A percentile compares a stretch with the other conserved stretches of the same genome.
These are phyloP conservation scores for Creontiades dilutus DNA, from an alignment of 2,888 invertebrate genomes.

Conservation along the genomic window DNA sequence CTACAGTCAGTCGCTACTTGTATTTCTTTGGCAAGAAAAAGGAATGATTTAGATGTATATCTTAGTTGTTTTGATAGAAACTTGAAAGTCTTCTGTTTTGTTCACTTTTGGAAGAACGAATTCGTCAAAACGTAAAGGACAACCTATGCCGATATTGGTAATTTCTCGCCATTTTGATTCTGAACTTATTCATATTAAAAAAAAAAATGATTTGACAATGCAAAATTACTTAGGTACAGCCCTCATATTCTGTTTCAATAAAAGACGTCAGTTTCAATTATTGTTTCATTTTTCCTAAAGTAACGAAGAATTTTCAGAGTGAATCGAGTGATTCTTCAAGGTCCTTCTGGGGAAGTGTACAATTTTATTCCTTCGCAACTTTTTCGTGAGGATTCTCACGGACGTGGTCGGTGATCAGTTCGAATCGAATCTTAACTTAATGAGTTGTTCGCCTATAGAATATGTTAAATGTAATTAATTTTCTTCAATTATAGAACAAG, in stretches of 20 bases:
- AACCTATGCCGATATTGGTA: not conserved
- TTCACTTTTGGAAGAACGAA: not conserved
- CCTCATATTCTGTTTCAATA: conserved; percentile 26
- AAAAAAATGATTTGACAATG: conserved; percentile 7
- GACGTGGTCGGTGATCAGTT: too few relatives aligned
- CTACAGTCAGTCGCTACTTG: conserved; percentile 24
- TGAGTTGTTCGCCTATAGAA: too few relatives aligned
- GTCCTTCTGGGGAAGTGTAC: too few relatives aligned
- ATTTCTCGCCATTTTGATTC: not conserved
- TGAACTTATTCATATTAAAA: not conserved
- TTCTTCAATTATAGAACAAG: too few relatives aligned
- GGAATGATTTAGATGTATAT: not conserved
- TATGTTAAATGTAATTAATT: too few relatives aligned
- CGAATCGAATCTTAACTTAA: too few relatives aligned
- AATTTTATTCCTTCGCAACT: too few relatives aligned
- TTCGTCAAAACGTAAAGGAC: conserved; percentile 12
- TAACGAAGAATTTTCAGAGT: too few relatives aligned
- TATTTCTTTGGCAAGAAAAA: conserved; percentile 3
- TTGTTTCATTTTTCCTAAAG: not conserved
- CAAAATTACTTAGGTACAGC: conserved; percentile 14
- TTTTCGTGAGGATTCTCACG: too few relatives aligned
- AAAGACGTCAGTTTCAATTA: conserved; percentile 10
- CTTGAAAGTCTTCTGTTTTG: not conserved
- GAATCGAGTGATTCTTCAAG: too few relatives aligned
- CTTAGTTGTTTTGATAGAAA: not conserved